phyloP scores from a whole-genome alignment of 2,113 vertebrate species.

The Equus przewalskii region DNA sequence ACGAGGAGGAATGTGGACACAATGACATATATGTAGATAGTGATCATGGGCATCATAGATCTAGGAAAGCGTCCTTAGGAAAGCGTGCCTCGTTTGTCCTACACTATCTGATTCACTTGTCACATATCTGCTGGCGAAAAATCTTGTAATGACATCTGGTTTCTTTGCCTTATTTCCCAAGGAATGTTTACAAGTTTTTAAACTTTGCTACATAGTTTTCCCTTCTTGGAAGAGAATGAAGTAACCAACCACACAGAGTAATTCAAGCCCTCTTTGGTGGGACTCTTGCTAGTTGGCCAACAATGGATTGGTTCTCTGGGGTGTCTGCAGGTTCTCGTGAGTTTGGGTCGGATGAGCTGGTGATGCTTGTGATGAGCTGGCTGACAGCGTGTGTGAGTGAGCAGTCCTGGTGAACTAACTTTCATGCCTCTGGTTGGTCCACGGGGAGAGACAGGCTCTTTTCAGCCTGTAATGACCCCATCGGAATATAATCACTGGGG shows the following conservation, averaged over 20 bases:
- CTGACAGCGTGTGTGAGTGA: neutral
- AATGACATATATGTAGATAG: no score
- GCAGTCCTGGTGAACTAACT: neutral
- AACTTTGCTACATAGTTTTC: neutral
- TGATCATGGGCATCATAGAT: neutral
- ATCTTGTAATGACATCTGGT: neutral
- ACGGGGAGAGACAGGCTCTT: neutral
- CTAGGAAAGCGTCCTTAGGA: neutral
- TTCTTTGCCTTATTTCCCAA: neutral
- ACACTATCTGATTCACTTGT: neutral
- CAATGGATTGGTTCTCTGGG: neutral
- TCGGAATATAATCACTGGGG: neutral
- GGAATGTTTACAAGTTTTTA: neutral
- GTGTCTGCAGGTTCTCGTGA: neutral
- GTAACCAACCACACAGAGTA: neutral
- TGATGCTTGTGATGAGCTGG: neutral
- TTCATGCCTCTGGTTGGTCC: neutral
- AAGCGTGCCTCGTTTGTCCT: neutral
- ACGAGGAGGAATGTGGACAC: neutral
- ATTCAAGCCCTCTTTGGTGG: neutral
- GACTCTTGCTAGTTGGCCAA: neutral
- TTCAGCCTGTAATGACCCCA: neutral
- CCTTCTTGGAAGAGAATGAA: neutral
- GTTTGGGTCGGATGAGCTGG: neutral
- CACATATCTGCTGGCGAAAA: neutral